Evolutionary conservation across 2,888 invertebrate genomes (phyloP), one percentile per base, ranked within the genome.

Genomic region (Dyspetes luteomarginatus): DNA sequence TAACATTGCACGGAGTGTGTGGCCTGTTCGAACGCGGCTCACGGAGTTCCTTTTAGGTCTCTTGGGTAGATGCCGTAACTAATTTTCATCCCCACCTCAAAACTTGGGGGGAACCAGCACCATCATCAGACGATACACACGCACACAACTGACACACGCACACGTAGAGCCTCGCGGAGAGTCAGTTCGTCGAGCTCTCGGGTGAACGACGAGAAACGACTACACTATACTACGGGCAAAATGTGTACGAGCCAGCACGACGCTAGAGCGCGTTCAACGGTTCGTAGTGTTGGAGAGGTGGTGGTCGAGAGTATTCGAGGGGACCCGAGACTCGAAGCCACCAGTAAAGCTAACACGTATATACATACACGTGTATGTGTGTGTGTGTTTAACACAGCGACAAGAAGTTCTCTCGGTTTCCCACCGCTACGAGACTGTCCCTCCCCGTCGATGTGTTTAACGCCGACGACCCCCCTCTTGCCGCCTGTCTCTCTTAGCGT

Each of bases 51-150:
- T 89, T 89, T 90, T 89, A 88, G 89, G 90, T 90, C 91, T 90
- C 90, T 91, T 88, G 88, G 78, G 88, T 89, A 86, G 90, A 91
- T 91, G 91, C 91, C 89, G 90, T 90, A 91, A 91, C 91, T 89
- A 90, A 91, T 90, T 89, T 89, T 86, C 88, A 88, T 89, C 90
- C 91, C 90, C 90, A 87, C 87, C 83, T 69, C 78, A 12, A 36
- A 36, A 36, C 7, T 12, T 12, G 9, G 9, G 36, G 36, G 36
- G 36, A 12, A 36, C 36, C 36, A 36, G 12, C 36, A 12, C 36
- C 12, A 36, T 12, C 36, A 12, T 12, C 36, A 0, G 36, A 36
- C 12, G 2, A 36, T 12, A 36, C 36, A 3, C 28, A 28, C 28
- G 5, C 12, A 36, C 36, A 12, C 12, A 12, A 36, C 9, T 9